Percentiles rank a stretch among this genome's conserved stretches.
phyloP scores from a whole-genome alignment of 1,140 invertebrate species.

The Nomia melanderi region DNA sequence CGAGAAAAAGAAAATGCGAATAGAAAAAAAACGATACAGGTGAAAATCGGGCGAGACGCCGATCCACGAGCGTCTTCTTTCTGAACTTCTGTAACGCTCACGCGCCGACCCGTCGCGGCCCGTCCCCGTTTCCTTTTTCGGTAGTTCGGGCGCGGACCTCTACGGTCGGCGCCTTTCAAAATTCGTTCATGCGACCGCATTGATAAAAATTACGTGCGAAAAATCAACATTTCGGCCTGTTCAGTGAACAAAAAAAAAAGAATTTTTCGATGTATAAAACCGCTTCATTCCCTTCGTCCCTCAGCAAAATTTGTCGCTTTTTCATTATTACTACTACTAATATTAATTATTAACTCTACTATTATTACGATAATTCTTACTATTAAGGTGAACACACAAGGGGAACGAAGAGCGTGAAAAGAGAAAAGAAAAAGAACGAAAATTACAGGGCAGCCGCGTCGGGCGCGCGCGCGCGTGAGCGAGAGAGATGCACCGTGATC shows the following conservation, averaged over 20 bases:
- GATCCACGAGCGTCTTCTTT: conserved; percentile 66
- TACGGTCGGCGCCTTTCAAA: no score
- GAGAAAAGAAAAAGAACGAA: no score
- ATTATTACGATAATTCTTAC: conserved; percentile 15
- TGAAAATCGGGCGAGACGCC: conserved; percentile 40
- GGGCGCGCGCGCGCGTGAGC: conserved; percentile 44
- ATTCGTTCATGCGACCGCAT: background rate
- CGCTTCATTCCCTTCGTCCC: conserved; percentile 37
- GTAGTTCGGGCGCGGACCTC: conserved; percentile 7
- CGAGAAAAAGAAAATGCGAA: no score
- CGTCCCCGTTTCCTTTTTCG: conserved; percentile 32
- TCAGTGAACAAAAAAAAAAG: background rate
- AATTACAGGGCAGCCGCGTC: no score
- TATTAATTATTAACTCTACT: conserved; percentile 10
- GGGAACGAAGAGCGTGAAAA: conserved; percentile 37
- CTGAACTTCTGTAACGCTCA: conserved; percentile 58
- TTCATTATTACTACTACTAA: conserved; percentile 19
- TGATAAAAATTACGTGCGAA: background rate
- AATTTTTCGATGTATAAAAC: background rate
- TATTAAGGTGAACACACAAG: conserved; percentile 25
- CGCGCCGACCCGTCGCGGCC: conserved; percentile 48
- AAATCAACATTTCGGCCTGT: background rate
- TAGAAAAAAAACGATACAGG: conserved; percentile 43
- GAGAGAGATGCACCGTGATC: conserved; percentile 41
- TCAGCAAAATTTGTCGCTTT: conserved; percentile 20